A percentile compares a stretch with the other conserved stretches of the same genome.
These are phyloP conservation scores for Aelia acuminata DNA, from an alignment of 2,888 invertebrate genomes.

Conservation along the genomic window DNA sequence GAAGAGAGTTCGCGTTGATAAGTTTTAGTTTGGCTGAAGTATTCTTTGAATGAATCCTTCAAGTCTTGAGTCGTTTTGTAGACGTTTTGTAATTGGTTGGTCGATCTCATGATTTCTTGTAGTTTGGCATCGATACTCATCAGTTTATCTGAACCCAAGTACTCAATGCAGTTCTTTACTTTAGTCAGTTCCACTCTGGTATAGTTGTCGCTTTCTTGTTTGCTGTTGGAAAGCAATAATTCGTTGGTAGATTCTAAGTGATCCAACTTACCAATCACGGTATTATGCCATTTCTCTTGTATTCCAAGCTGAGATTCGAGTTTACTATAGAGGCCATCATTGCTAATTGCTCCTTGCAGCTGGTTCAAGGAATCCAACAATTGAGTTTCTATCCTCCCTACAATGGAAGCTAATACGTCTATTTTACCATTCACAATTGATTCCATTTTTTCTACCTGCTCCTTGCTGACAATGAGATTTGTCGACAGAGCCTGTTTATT, in stretches of 20 bases:
- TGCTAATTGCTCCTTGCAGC: slow-evolving; percentile 64
- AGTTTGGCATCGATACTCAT: slow-evolving; percentile 48
- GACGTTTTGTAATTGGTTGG: background rate
- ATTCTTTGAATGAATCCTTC: slow-evolving; percentile 5
- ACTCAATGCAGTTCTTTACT: slow-evolving; percentile 28
- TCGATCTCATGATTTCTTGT: slow-evolving; percentile 30
- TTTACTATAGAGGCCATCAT: slow-evolving; percentile 66
- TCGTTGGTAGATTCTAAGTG: background rate
- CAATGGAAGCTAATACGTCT: slow-evolving; percentile 62
- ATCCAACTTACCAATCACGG: slow-evolving; percentile 47
- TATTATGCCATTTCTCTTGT: slow-evolving; percentile 62
- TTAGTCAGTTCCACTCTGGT: slow-evolving; percentile 49
- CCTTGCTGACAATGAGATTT: slow-evolving; percentile 45
- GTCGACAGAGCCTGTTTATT: slow-evolving; percentile 58
- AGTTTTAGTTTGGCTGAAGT: slow-evolving; percentile 72
- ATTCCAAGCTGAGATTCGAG: slow-evolving; percentile 64
- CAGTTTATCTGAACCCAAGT: slow-evolving; percentile 39
- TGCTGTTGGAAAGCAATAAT: background rate
- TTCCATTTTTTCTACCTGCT: slow-evolving; percentile 64
- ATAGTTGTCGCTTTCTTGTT: slow-evolving; percentile 6
- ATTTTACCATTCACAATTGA: slow-evolving; percentile 63
- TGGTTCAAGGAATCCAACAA: slow-evolving; percentile 66
- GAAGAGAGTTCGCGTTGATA: slow-evolving; percentile 72
- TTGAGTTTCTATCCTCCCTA: slow-evolving; percentile 63
- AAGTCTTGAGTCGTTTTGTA: slow-evolving; percentile 17